Conservation (phyloP, 2,113 vertebrate species). For the Pygoscelis antarcticus region DNA sequence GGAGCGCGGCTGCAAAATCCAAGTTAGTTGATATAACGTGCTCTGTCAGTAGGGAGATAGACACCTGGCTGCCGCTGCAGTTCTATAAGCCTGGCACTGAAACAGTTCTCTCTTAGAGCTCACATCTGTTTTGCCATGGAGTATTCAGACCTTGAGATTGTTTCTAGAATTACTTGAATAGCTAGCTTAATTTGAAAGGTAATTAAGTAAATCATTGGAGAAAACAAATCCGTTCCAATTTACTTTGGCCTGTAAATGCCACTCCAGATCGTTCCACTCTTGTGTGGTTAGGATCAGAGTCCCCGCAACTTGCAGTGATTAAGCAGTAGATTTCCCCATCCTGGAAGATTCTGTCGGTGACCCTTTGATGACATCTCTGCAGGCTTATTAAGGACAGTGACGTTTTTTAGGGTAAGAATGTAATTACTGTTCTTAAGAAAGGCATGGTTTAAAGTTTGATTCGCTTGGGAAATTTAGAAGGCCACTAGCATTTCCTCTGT, state of each 20-base stretch:
- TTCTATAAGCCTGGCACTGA: background rate
- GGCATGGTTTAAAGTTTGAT: background rate
- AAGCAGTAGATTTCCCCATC: background rate
- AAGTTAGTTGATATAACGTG: background rate
- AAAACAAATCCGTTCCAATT: conserved; percentile 1
- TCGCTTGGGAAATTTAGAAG: background rate
- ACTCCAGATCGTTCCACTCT: background rate
- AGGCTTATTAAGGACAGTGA: background rate
- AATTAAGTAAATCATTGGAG: background rate
- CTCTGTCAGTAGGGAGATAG: background rate
- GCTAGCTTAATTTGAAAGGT: conserved; percentile 5
- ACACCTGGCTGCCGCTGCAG: background rate
- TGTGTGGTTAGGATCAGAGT: background rate
- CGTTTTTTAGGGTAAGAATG: background rate
- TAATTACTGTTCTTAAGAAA: background rate
- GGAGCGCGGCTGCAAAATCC: background rate
- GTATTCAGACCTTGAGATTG: background rate
- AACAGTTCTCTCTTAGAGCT: background rate
- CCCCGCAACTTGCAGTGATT: background rate
- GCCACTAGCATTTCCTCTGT: background rate
- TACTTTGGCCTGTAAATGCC: background rate
- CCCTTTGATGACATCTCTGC: background rate
- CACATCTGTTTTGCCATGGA: background rate
- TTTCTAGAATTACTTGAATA: background rate
- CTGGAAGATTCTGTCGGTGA: background rate